A percentile compares a stretch with the other conserved stretches of the same genome.
These are phyloP conservation scores for Plemyria rubiginata DNA, from an alignment of 2,888 invertebrate genomes.

Conservation along the genomic window DNA sequence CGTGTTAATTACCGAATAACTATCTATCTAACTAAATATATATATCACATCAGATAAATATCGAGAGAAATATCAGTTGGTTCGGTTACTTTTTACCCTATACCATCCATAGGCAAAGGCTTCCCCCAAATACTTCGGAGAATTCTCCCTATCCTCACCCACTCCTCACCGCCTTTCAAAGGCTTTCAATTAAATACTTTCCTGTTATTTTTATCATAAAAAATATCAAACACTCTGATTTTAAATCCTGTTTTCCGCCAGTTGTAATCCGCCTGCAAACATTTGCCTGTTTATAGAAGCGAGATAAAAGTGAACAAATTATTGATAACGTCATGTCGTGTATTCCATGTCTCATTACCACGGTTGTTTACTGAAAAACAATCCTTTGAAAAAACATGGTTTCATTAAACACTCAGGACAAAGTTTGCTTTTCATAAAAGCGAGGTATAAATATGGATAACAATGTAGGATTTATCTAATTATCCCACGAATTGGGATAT, in stretches of 20 bases:
- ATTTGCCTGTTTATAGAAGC: constrained; percentile 7
- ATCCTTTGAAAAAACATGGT: constrained; percentile 5
- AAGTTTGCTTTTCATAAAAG: constrained; percentile 1
- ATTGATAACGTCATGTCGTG: constrained; percentile 20
- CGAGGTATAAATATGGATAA: neutral
- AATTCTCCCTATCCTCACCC: too few species aligned
- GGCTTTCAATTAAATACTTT: neutral
- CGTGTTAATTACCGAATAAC: too few species aligned
- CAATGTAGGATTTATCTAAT: neutral
- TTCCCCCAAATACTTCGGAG: too few species aligned
- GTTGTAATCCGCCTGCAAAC: constrained; percentile 12
- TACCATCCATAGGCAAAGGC: too few species aligned
- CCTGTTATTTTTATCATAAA: neutral
- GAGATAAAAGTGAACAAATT: constrained; percentile 20
- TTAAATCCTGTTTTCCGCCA: neutral
- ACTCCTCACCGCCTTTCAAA: too few species aligned
- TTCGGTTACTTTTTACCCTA: too few species aligned
- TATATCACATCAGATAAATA: too few species aligned
- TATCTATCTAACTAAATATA: too few species aligned
- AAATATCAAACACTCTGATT: neutral
- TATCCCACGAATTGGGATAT: neutral
- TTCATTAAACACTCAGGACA: neutral
- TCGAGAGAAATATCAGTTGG: too few species aligned
- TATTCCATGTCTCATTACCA: constrained; percentile 5
- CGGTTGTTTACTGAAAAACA: constrained; percentile 1